Conservation (phyloP, 2,888 invertebrate species). For the Chloroclysta siterata region DNA sequence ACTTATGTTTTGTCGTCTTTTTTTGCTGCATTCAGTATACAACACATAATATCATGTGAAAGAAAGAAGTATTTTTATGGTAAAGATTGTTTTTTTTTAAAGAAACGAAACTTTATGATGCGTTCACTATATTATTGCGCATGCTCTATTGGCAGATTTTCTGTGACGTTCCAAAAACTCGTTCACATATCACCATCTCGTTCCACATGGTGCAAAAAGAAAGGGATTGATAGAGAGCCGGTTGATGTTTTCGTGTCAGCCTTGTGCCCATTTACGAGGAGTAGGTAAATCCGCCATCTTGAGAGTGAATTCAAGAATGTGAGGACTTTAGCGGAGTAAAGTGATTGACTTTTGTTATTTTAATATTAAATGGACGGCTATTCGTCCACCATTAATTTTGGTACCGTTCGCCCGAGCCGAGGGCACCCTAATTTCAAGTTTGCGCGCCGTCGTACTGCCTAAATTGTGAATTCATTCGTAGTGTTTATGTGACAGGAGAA, state of each 20-base stretch:
- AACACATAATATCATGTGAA: too few species aligned
- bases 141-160: conserved; percentile 76
- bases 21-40: too few species aligned
- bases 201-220: conserved; percentile 66
- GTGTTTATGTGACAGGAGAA: conserved; percentile 85
- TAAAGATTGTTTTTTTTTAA: too few species aligned
- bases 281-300: conserved; percentile 87
- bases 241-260: conserved; percentile 86
- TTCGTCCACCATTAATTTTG: conserved; percentile 62
- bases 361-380: conserved; percentile 77
- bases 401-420: conserved; percentile 57
- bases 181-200: conserved; percentile 74
- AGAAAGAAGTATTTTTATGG: too few species aligned
- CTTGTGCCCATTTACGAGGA: conserved; percentile 85
- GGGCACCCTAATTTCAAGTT: conserved; percentile 60
- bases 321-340: conserved; percentile 79
- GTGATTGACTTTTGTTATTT: conserved; percentile 77
- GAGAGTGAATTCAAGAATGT: conserved; percentile 87
- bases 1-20: too few species aligned
- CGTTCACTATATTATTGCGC: conserved; percentile 72
- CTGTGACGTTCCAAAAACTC: conserved; percentile 72
- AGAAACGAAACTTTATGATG: conserved; percentile 52
- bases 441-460: conserved; percentile 62
- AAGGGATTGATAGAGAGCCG: conserved; percentile 79
- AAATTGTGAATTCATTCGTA: conserved; percentile 79